Evolutionary conservation across 2,888 invertebrate species (phyloP), one percentile per base, ranked within the genome.

Genomic region (Erebia ligea): DNA sequence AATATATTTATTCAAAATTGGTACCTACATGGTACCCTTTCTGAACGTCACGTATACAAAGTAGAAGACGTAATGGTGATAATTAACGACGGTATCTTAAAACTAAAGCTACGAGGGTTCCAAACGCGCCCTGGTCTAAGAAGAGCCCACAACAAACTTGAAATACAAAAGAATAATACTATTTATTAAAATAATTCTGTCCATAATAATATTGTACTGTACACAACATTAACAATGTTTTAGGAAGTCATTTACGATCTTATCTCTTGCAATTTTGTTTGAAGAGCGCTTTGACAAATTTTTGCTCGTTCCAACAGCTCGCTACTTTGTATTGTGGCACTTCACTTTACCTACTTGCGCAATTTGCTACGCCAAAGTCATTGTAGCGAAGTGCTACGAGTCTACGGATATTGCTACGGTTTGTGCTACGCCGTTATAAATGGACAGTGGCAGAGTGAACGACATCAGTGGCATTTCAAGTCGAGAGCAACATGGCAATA

Each of bases 341-440:
- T 65, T 54, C 57, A 58, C 57, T 52, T 52, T 19, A 40, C 54
- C 54, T 34, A 40, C 63, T 67, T 71, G 67, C 67, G 65, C 21
- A 66, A 68, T 59, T 71, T 68, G 50, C 65, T 64, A 71, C 68
- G 61, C 58, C 67, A 50, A 50, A 57, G 19, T 40, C 42, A 58
- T 59, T 58, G 50, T 64, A 52, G 59, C 40, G 42, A 62, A 66
- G 61, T 66, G 65, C 66, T 66, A 66, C 66, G 70, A 40, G 54
- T 65, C 56, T 65, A 65, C 65, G 56, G 21, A 65, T 54, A 65
- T 42, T 66, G 56, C 56, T 21, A 66, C 42, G 65, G 34, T 42
- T 66, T 42, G 8, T 45, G 21, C 65, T 56, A 66, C 42, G 54
- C 21, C 13, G 15, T 21, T 19, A 62, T 62, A 21, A 62, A 62